Base-by-base conservation (phyloP, 2,888 invertebrate species). In the Hartigia nigra region DNA sequence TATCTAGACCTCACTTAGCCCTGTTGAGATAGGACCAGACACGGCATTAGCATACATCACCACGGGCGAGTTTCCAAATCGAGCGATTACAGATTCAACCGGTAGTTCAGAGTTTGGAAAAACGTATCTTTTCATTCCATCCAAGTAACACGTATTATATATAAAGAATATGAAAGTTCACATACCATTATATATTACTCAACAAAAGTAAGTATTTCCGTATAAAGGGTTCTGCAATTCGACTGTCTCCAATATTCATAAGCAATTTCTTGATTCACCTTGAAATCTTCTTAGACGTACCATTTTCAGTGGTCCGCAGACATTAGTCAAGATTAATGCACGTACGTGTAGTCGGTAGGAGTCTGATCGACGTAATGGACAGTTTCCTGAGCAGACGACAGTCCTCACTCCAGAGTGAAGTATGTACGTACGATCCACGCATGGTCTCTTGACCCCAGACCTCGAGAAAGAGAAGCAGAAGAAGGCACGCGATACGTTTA, bases 291-390 rank as follows among this genome's bases (percentile, higher is more conserved):
- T 55, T 55, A 23, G 55, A 23, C 55, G 23, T 9, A 14, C 5
- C 14, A 55, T 55, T 55, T 55, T 9, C 23, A 55, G 23, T 2
- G 55, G 55, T 14, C 55, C 23, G 55, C 39, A 39, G 23, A 39
- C 39, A 23, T 23, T 14, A 55, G 55, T 4, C 55, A 55, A 55
- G 55, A 55, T 55, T 55, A 23, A 55, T 23, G 55, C 55, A 55
- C 72, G 72, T 72, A 72, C 72, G 32, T 31, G 12, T 4, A 72
- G 72, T 31, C 72, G 31, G 31, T 72, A 4, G 31, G 31, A 72
- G 86, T 84, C 85, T 88, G 88, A 88, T 89, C 85, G 83, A 82
- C 85, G 85, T 89, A 89, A 90, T 89, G 88, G 89, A 89, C 87
- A 84, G 88, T 89, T 90, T 90, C 90, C 90, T 90, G 90, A 85